Evolutionary conservation across 2,888 invertebrate species (phyloP), one percentile per base, ranked within the genome.

Genomic region (Ochlodes sylvanus): DNA sequence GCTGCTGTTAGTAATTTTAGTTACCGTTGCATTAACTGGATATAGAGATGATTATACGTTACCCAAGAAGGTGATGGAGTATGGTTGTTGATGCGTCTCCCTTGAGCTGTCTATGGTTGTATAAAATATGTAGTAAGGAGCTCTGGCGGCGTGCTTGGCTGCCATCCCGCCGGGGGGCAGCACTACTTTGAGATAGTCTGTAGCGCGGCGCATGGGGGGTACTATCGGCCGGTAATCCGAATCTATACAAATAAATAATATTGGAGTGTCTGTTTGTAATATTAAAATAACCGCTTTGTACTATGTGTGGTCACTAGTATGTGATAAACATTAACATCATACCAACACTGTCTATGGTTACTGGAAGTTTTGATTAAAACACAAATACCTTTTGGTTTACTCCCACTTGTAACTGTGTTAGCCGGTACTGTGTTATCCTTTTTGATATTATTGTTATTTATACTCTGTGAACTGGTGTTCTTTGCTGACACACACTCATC

Each of bases 81-180:
- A 92, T 0, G 94, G 90, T 72, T 97, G 96, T 1, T 79, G 77
- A 70, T 96, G 95, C 0, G 97, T 97, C 47, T 92, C 88, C 52
- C 84, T 93, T 0, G 95, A 94, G 71, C 95, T 94, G 0, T 95
- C 95, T 1, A 97, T 95, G 17, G 95, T 95, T 0, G 97, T 96
- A 27, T 96, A 95, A 84, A 98, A 97, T 73, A 97, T 88, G 78
- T 96, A 94, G 75, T 96, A 97, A 0, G 97, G 97, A 0, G 95
- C 95, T 10, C 95, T 94, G 0, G 94, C 92, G 19, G 94, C 92
- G 77, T 96, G 94, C 79, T 97, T 96, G 14, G 93, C 88, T 0
- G 94, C 94, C 94, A 97, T 96, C 58, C 94, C 88, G 41, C 95
- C 95, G 63, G 91, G 92, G 0, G 95, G 95, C 0, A 91, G 81